Evolutionary conservation across 2,888 invertebrate genomes (phyloP).

Genomic region (Pollenia griseotomentosa): DNA sequence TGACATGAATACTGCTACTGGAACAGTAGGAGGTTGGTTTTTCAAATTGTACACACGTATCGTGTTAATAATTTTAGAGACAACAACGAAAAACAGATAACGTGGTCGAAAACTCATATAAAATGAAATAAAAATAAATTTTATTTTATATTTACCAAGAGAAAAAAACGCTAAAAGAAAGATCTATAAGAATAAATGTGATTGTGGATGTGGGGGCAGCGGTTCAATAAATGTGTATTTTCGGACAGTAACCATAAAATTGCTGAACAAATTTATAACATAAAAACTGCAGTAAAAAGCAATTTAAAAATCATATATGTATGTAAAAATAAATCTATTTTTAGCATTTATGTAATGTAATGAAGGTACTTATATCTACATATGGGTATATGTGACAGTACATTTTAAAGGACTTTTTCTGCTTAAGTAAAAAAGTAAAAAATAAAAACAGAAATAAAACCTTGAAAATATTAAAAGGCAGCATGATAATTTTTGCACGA

Average conservation of each 20-base stretch:
- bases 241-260: not conserved
- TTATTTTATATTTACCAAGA: conserved; percentile 1
- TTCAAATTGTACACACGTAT: not conserved
- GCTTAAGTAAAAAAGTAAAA: not conserved
- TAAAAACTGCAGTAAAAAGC: conserved; percentile 9
- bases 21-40: not conserved
- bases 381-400: too few species aligned
- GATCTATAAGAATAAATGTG: not conserved
- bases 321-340: not conserved
- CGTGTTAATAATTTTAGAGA: conserved; percentile 11
- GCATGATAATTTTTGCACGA: not conserved
- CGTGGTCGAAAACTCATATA: not conserved
- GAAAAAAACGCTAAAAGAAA: not conserved
- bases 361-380: not conserved
- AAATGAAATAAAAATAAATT: not conserved
- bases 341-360: not conserved
- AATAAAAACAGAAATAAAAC: not conserved
- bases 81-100: conserved; percentile 16
- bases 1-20: not conserved
- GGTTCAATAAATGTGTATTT: not conserved
- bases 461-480: conserved; percentile 9
- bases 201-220: not conserved
- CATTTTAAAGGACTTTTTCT: not conserved
- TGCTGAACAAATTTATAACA: conserved; percentile 13
- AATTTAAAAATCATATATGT: conserved; percentile 8